Base-by-base conservation (phyloP, 2,113 vertebrate species). In the Phylloscopus whistleri region DNA sequence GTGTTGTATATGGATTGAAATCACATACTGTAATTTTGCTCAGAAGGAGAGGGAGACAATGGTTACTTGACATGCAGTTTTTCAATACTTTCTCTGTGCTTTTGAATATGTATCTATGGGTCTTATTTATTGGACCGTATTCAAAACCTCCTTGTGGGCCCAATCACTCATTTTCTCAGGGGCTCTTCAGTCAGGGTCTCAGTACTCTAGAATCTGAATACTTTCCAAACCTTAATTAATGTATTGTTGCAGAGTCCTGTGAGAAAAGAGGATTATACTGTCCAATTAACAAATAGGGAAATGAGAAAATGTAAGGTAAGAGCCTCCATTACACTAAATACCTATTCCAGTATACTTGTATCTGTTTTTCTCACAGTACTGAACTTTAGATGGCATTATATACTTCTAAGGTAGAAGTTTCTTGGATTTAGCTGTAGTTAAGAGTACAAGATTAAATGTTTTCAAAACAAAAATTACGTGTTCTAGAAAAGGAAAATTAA, bases 201-300 rank as follows among this genome's bases (percentile, higher is more conserved):
- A 16, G 49, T 76, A 89, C 44, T 85, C 62, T 66, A 64, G 46
- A 85, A 93, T 85, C 92, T 93, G 93, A 94, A 94, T 49, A 37
- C 70, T 90, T 93, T 95, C 77, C 85, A 96, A 94, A 73, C 13
- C 44, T 93, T 90, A 83, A 90, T 95, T 81, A 95, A 94, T 49
- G 58, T 73, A 83, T 72, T 91, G 67, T 90, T 75, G 48, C 70
- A 90, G 35, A 82, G 49, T 62, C 51, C 83, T 77, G 64, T 70
- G 68, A 90, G 89, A 86, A 93, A 86, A 76, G 59, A 83, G 85
- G 83, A 86, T 91, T 95, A 93, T 87, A 56, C 56, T 72, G 41
- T 89, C 66, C 82, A 91, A 72, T 79, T 91, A 93, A 79, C 39
- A 87, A 89, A 86, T 27, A 51, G 39, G 33, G 26, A 92, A 95